Conservation (phyloP, 2,797 vertebrate species). For the Ceryle rudis region DNA sequence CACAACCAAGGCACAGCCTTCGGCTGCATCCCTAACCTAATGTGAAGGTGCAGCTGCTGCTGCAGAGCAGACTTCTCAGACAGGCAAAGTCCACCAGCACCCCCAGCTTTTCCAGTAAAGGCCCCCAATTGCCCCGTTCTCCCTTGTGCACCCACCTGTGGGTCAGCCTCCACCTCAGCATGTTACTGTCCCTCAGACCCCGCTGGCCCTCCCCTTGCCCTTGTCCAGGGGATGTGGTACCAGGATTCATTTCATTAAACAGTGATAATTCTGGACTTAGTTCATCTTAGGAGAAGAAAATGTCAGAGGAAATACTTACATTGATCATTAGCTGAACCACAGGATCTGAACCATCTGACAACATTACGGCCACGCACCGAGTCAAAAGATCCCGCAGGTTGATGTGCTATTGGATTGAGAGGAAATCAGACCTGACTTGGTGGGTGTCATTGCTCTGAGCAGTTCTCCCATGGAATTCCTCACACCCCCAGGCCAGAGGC, state of each 20-base stretch:
- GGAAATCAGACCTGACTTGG: background rate
- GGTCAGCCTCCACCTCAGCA: background rate
- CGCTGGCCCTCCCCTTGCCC: background rate
- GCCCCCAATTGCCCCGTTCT: rapidly evolving
- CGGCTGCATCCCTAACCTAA: background rate
- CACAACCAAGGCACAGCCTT: background rate
- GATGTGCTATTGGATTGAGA: rapidly evolving
- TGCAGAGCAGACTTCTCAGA: background rate
- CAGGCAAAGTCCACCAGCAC: background rate
- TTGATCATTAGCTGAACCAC: no score
- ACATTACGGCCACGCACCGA: background rate
- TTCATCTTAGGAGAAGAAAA: background rate
- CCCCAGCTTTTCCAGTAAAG: background rate
- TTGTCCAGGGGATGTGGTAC: background rate
- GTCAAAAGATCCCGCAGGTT: background rate
- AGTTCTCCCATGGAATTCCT: background rate
- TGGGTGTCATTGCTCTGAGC: background rate
- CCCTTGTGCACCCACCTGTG: rapidly evolving
- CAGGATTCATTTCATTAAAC: no score
- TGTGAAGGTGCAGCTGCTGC: rapidly evolving
- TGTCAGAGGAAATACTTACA: background rate
- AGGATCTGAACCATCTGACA: background rate
- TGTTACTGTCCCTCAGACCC: background rate
- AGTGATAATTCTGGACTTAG: background rate
- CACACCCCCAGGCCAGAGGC: background rate